Base-by-base conservation (phyloP, 1,140 invertebrate genomes). In the Kradibia gibbosae region DNA sequence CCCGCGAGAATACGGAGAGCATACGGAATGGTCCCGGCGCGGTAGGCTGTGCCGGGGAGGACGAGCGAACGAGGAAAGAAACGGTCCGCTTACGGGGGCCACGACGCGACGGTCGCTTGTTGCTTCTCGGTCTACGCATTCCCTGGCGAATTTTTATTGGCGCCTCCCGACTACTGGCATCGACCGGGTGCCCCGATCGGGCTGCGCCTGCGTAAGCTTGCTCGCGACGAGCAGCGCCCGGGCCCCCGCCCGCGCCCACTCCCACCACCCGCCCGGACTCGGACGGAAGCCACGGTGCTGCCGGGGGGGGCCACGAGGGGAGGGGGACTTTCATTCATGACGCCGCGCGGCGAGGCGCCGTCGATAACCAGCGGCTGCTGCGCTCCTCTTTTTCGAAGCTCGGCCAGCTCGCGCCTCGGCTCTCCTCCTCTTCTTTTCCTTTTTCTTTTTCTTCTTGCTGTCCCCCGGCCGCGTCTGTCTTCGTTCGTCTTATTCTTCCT, bases 41-140 rank as follows among this genome's bases (percentile, higher is more conserved):
- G 22, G 0, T 55, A 20, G n/a, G 10, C 11, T 28, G 4, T 20
- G 20, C 7, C n/a, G 7, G 11, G 3, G 57, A 1, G 57, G 22
- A 55, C 4, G 22, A 55, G 53, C 20, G 17, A 25, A 0, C 0
- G 53, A 3, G 15, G 2, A n/a, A 5, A 45, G 13, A 5, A 45
- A 45, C 53, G 53, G 20, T 20, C 50, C 10, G 22, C 11, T 11
- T 31, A 53, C 73, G 34, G 5, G n/a, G 74, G 28, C 34, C 75
- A 20, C 31, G 45, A 22, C 28, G 70, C n/a, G n/a, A n/a, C n/a
- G 31, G 70, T 45, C 39, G 81, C 81, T 82, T 82, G 81, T 82
- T 82, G 81, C 81, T 50, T 60, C 55, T 53, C 70, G 4, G 42
- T 8, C 50, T 22, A 20, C 42, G 42, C 42, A 3, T 0, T 25